A percentile compares a stretch with the other conserved stretches of the same genome.
phyloP scores from a whole-genome alignment of 2,888 invertebrate genomes.

The Bedellia somnulentella region DNA sequence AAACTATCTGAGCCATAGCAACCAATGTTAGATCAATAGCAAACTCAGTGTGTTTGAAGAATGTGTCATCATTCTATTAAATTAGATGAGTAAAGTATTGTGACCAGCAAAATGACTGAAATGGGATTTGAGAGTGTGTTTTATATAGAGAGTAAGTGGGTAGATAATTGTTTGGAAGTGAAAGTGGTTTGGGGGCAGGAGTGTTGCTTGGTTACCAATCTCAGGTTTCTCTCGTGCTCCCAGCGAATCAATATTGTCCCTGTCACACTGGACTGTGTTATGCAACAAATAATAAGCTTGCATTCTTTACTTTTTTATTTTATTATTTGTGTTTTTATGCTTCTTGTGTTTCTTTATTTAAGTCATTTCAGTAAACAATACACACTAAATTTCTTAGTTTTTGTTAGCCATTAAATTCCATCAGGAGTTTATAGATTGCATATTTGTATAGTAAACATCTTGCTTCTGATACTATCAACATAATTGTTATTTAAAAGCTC shows the following conservation, averaged over 20 bases:
- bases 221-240: constrained; percentile 25
- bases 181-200: constrained; percentile 38
- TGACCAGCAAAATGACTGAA: constrained; percentile 42
- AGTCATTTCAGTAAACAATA: constrained; percentile 6
- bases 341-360: background rate
- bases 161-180: constrained; percentile 22
- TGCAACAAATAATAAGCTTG: too few relatives aligned
- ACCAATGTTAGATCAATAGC: constrained; percentile 20
- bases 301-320: background rate
- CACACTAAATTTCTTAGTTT: too few relatives aligned
- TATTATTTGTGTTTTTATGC: too few relatives aligned
- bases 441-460: too few relatives aligned
- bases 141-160: constrained; percentile 56
- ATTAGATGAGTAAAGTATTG: constrained; percentile 17
- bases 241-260: constrained; percentile 51
- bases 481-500: too few relatives aligned
- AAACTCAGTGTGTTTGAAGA: constrained; percentile 27
- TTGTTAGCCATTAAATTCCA: too few relatives aligned
- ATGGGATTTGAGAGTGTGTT: constrained; percentile 57
- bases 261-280: constrained; percentile 40
- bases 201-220: constrained; percentile 52
- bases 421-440: too few relatives aligned
- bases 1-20: constrained; percentile 48
- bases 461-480: too few relatives aligned
- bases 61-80: constrained; percentile 26